Conservation (phyloP, 2,797 vertebrate genomes). For the Anabas testudineus region DNA sequence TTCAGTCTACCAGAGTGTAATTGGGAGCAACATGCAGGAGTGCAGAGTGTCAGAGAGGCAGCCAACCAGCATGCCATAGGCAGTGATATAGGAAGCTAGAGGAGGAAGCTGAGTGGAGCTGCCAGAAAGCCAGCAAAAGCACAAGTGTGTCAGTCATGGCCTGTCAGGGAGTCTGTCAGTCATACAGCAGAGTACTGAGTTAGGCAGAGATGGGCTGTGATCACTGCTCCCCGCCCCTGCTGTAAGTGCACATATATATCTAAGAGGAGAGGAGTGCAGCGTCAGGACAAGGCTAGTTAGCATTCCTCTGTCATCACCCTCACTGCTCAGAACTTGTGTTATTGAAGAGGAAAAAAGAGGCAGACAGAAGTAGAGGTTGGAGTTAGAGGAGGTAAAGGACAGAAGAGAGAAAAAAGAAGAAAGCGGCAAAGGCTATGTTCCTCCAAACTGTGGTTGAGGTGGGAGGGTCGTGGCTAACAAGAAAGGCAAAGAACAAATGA, state of each 20-base stretch:
- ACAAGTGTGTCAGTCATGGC: constrained; percentile 19
- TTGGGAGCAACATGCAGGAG: constrained; percentile 48
- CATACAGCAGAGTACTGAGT: constrained; percentile 18
- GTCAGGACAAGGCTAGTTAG: constrained; percentile 71
- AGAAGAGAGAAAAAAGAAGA: constrained; percentile 9
- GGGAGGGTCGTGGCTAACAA: constrained; percentile 11
- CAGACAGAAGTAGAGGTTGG: constrained; percentile 4
- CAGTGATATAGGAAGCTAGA: constrained; percentile 26
- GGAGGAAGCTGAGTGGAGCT: constrained; percentile 27
- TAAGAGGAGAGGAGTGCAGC: constrained; percentile 56
- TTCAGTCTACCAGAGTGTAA: constrained; percentile 36
- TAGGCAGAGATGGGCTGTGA: constrained; percentile 17
- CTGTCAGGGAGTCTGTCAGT: constrained; percentile 51
- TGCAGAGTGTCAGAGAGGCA: constrained; percentile 46
- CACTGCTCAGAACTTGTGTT: constrained; percentile 57
- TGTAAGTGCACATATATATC: constrained; percentile 62
- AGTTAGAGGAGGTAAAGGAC: constrained; percentile 38
- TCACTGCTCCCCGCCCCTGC: neutral
- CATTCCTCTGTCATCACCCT: constrained; percentile 66
- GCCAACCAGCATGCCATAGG: constrained; percentile 1
- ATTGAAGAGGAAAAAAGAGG: constrained; percentile 32
- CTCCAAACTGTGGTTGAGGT: neutral
- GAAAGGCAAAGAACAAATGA: constrained; percentile 34
- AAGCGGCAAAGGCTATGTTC: neutral
- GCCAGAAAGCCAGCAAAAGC: constrained; percentile 28